Conservation (phyloP, 64 coral and sea anemone genomes). For the Cladopsammia gracilis region DNA sequence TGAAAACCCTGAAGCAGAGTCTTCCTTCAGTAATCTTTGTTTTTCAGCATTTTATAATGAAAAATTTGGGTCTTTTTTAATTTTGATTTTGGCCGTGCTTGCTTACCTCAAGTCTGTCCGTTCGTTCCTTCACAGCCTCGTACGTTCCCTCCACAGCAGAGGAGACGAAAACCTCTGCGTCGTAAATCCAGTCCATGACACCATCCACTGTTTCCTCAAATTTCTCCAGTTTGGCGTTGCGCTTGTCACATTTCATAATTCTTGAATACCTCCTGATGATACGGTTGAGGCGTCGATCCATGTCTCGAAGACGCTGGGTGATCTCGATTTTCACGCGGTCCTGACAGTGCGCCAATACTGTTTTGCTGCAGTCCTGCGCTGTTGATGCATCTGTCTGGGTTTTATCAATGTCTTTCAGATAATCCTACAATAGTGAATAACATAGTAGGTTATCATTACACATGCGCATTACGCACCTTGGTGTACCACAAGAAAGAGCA, state of each 20-base stretch:
- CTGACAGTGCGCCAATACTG: constrained; percentile 56
- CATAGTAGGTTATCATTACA: too few species aligned
- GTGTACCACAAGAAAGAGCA: neutral
- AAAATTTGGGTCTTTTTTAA: too few species aligned
- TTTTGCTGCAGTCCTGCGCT: constrained; percentile 82
- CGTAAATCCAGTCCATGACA: constrained; percentile 95
- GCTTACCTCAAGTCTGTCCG: constrained; percentile 57
- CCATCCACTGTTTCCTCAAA: constrained; percentile 92
- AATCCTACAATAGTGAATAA: constrained; percentile 55
- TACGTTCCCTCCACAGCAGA: constrained; percentile 75
- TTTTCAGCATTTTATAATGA: too few species aligned
- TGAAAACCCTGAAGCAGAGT: too few species aligned
- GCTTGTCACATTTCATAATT: constrained; percentile 93
- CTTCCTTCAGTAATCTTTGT: too few species aligned
- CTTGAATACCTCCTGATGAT: constrained; percentile 88
- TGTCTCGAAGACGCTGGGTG: constrained; percentile 60
- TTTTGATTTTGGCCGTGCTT: neutral
- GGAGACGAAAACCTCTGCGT: constrained; percentile 78
- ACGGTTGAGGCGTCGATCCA: constrained; percentile 85
- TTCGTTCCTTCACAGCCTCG: constrained; percentile 74
- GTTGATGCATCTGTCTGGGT: constrained; percentile 75
- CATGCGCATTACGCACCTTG: too few species aligned
- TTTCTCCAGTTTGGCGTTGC: constrained; percentile 84
- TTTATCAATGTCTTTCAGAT: constrained; percentile 84
- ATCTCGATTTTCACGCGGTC: constrained; percentile 82